phyloP scores from a whole-genome alignment of 1,140 invertebrate genomes.

The Hylaeus anthracinus region DNA sequence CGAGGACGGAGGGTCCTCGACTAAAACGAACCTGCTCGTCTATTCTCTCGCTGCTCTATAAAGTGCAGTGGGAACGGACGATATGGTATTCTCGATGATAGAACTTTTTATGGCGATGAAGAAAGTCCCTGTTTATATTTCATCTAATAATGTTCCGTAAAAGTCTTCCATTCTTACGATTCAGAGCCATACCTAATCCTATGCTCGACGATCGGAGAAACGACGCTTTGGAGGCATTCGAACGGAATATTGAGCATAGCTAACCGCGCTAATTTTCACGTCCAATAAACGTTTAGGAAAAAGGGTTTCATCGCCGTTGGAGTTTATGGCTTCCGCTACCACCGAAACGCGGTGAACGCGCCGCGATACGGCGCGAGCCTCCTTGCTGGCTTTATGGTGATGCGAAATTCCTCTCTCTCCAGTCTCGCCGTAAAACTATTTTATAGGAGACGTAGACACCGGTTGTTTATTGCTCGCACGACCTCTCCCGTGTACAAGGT shows the following conservation, averaged over 20 bases:
- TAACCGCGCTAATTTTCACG: conserved; percentile 67
- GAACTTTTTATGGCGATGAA: too few species aligned
- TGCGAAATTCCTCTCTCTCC: conserved; percentile 74
- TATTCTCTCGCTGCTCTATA: too few species aligned
- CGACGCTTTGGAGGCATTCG: background rate
- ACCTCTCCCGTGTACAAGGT: conserved; percentile 65
- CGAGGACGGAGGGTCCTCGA: conserved; percentile 59
- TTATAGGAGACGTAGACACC: conserved; percentile 74
- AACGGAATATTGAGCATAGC: background rate
- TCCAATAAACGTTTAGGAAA: conserved; percentile 61
- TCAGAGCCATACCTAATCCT: too few species aligned
- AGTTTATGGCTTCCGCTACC: conserved; percentile 64
- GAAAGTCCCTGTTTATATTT: too few species aligned
- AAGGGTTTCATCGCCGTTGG: conserved; percentile 19
- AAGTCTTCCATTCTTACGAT: too few species aligned
- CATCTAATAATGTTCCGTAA: too few species aligned
- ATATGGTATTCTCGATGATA: too few species aligned
- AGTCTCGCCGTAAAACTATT: conserved; percentile 77
- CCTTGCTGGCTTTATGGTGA: conserved; percentile 70
- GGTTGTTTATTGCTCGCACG: conserved; percentile 66
- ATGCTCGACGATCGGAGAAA: background rate
- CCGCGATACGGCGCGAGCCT: conserved; percentile 60
- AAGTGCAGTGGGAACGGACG: too few species aligned
- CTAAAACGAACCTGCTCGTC: background rate
- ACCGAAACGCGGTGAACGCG: conserved; percentile 50